Conservation (phyloP, 2,797 vertebrate genomes). For the Sorex maritimensis region DNA sequence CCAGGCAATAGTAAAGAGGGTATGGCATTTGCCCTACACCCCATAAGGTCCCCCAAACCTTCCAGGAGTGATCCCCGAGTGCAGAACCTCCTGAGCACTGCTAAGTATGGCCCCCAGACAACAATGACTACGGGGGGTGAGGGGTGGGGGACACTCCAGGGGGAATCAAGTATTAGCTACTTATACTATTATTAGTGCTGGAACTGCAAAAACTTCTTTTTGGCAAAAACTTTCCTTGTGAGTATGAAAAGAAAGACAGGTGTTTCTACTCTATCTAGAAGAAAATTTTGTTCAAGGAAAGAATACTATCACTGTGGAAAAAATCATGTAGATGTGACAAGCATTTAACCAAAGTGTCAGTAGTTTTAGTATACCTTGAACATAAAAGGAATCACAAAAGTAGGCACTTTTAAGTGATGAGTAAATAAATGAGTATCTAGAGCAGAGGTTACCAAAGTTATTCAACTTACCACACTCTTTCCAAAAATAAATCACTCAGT, state of each 20-base stretch:
- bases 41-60: too few relatives aligned
- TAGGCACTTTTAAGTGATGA: slow-evolving; percentile 37
- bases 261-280: slow-evolving; percentile 23
- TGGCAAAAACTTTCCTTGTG: neutral
- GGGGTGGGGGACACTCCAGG: too few relatives aligned
- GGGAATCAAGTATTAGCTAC: neutral
- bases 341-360: slow-evolving; percentile 41
- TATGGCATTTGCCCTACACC: too few relatives aligned
- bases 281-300: slow-evolving; percentile 53
- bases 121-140: too few relatives aligned
- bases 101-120: too few relatives aligned
- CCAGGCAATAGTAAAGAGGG: too few relatives aligned
- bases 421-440: slow-evolving; percentile 29
- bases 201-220: neutral
- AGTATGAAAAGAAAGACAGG: slow-evolving; percentile 1
- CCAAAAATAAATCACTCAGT: too few relatives aligned
- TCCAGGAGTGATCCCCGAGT: too few relatives aligned
- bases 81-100: too few relatives aligned
- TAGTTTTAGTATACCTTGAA: slow-evolving; percentile 65
- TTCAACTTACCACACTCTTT: too few relatives aligned
- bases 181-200: neutral
- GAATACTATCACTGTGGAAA: slow-evolving; percentile 19
- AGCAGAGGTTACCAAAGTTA: slow-evolving; percentile 1
- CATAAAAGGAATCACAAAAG: slow-evolving; percentile 17
- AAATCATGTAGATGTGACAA: neutral